Base-by-base conservation (phyloP, 2,113 vertebrate species). In the Hemiscyllium ocellatum region DNA sequence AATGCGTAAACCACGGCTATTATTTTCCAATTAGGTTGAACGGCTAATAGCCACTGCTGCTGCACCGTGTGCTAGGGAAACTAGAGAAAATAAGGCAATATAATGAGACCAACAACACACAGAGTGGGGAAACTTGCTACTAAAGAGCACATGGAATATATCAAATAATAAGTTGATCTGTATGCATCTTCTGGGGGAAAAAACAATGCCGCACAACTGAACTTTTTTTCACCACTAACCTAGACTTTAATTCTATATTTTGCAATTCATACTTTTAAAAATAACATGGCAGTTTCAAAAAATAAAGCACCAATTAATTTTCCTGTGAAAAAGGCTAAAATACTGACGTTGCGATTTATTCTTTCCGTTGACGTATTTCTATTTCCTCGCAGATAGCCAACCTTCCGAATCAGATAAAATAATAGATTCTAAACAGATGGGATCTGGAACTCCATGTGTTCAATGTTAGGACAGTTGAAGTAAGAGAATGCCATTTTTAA, bases 11-110 rank as follows among this genome's bases (percentile, higher is more conserved):
- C 22, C 29, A 95, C 66, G 17, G 37, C 69, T 50, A 95, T 95
- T 95, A 72, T 76, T 95, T 95, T 95, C 91, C 69, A 52, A 76
- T 95, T 70, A 72, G 94, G 42, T 95, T 12, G 47, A 50, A 95
- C 29, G 12, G 68, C 47, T 76, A 95, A 72, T 76, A 95, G 72
- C 33, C 61, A 93, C 47, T 95, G 93, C 94, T 70, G 94, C 66
- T 70, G 37, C 65, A 95, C 47, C 22, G 70, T 29, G 68, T 72
- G 13, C 72, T 50, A 52, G 37, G 42, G 52, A 68, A 69, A 94
- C 65, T 70, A n/a, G 66, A 94, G 42, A 94, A 94, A 95, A 95
- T 42, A 72, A 76, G 37, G 33, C 89, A 93, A 95, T 72, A 76
- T 50, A 95, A 95, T 72, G 26, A 72, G 69, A 95, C 20, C 15